These are phyloP conservation scores for Xenopus laevis DNA, from an alignment of 2,113 vertebrate species.

Conservation along the genomic window DNA sequence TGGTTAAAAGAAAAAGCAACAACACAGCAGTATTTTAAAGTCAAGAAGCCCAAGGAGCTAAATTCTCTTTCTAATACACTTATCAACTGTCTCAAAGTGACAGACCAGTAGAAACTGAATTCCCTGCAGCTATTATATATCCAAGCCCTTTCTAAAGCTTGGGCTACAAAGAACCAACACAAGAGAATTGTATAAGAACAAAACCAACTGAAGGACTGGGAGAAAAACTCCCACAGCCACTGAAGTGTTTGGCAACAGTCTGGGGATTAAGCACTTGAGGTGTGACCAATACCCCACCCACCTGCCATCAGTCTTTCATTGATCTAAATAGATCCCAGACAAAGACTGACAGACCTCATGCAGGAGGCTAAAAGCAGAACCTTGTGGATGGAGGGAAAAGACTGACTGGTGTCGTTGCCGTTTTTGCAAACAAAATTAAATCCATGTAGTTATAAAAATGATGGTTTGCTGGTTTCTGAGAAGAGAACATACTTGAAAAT, in stretches of 20 bases:
- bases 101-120: conserved; percentile 36
- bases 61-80: conserved; percentile 27
- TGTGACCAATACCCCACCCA: conserved; percentile 39
- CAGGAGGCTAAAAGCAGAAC: conserved; percentile 20
- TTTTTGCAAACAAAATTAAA: not conserved
- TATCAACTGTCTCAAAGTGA: conserved; percentile 30
- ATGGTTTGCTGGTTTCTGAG: too few species aligned
- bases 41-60: conserved; percentile 16
- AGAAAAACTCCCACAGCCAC: conserved; percentile 44
- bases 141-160: conserved; percentile 22
- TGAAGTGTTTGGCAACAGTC: conserved; percentile 45
- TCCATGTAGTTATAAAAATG: not conserved
- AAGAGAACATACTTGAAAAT: too few species aligned
- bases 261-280: conserved; percentile 43
- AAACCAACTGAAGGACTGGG: conserved; percentile 29
- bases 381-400: not conserved
- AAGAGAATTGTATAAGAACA: conserved; percentile 38
- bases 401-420: not conserved
- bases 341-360: conserved; percentile 39
- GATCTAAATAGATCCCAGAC: conserved; percentile 44
- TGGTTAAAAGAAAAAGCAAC: not conserved
- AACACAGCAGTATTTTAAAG: conserved; percentile 5
- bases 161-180: conserved; percentile 40
- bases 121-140: conserved; percentile 34
- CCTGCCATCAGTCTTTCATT: conserved; percentile 37